Conservation (phyloP, 2,888 invertebrate genomes). For the Dione juno region DNA sequence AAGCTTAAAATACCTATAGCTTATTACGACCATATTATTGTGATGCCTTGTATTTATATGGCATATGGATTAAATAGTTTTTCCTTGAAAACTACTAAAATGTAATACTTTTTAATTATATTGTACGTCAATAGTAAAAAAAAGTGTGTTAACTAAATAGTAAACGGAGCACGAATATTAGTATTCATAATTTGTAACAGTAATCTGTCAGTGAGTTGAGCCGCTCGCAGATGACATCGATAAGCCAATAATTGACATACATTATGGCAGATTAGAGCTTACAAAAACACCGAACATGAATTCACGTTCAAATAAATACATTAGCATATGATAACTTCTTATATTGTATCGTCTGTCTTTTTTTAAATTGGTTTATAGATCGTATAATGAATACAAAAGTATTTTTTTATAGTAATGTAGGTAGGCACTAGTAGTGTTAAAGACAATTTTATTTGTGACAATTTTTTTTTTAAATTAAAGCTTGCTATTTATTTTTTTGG, state of each 20-base stretch:
- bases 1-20: too few relatives aligned
- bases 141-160: not conserved
- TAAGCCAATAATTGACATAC: slow-evolving; percentile 15
- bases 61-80: too few relatives aligned
- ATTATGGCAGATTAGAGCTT: not conserved
- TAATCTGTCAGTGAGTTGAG: slow-evolving; percentile 1
- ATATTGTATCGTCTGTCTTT: not conserved
- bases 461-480: too few relatives aligned
- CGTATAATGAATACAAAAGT: too few relatives aligned
- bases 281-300: not conserved
- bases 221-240: slow-evolving; percentile 13
- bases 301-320: not conserved
- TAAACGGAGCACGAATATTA: not conserved
- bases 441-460: too few relatives aligned
- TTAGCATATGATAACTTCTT: not conserved
- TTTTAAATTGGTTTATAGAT: not conserved
- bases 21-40: too few relatives aligned
- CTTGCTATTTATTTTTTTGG: too few relatives aligned
- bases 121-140: not conserved
- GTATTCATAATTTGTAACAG: slow-evolving; percentile 8
- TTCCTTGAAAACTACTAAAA: too few relatives aligned
- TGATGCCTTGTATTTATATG: too few relatives aligned
- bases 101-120: too few relatives aligned
- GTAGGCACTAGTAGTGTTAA: too few relatives aligned
- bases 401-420: too few relatives aligned